Evolutionary conservation across 1,140 invertebrate species (phyloP).

Genomic region (Solen grandis): DNA sequence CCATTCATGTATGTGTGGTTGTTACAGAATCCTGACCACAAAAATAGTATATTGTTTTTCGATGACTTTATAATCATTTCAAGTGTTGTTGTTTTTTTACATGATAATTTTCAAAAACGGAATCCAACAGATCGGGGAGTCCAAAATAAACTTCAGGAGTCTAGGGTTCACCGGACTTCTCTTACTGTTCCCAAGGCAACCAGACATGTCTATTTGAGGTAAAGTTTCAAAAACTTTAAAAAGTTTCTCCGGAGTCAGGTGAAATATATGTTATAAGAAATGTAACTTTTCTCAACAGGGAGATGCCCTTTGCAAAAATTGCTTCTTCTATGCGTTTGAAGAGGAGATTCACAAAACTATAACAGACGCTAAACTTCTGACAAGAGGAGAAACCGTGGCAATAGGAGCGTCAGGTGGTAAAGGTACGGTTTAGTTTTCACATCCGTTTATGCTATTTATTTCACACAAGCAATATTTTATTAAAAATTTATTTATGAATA

Average conservation of each 20-base stretch:
- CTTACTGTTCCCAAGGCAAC: conserved; percentile 1
- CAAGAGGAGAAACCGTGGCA: conserved; percentile 92
- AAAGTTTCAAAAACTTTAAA: not conserved
- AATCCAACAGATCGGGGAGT: not conserved
- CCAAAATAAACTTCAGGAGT: not conserved
- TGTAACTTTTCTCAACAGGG: conserved; percentile 81
- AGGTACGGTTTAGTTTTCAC: conserved; percentile 73
- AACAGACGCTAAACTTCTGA: conserved; percentile 90
- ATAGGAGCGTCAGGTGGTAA: conserved; percentile 99
- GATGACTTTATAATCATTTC: no score
- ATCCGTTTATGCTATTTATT: not conserved
- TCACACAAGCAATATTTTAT: no score
- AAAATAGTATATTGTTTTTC: no score
- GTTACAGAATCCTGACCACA: no score
- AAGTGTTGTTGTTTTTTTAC: no score
- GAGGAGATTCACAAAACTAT: conserved; percentile 98
- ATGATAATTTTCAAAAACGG: not conserved
- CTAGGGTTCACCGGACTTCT: not conserved
- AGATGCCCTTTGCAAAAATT: conserved; percentile 95
- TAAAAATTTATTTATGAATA: no score
- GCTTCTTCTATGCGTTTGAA: conserved; percentile 97
- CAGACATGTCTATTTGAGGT: not conserved
- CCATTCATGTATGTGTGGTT: no score
- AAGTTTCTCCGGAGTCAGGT: not conserved
- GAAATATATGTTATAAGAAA: not conserved